Evolutionary conservation across 2,888 invertebrate species (phyloP), one percentile per base, ranked within the genome.

Genomic region (Ochlodes sylvanus): DNA sequence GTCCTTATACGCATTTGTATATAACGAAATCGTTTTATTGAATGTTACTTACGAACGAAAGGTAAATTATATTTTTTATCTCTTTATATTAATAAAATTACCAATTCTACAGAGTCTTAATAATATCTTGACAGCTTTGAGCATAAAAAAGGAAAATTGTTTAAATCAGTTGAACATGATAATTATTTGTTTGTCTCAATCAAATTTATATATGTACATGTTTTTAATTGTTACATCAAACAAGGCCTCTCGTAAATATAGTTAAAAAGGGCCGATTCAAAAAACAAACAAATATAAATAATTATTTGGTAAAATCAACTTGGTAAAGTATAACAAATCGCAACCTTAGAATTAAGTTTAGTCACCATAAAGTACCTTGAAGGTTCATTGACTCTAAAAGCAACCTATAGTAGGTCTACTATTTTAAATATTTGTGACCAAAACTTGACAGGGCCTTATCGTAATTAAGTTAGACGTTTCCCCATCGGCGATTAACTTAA

Each of bases 351-450:
- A 42, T 34, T 67, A 54, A 60, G 42, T 54, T 67, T 57, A 34
- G 58, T 42, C 12, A 61, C 67, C 67, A 67, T 61, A 66, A 50
- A 42, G 7, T 27, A 61, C 67, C 67, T 67, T 67, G 67, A 55
- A 15, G 15, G 67, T 55, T 67, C 60, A 61, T 55, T 67, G 66
- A 67, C 66, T 61, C 44, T 60, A 67, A 60, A 52, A 15, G 58
- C 52, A 67, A 61, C 34, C 60, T 10, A 56, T n/a, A 44, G 52
- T 34, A 27, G 64, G 32, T 60, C 32, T 42, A 54, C 55, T 66
- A 38, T 67, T 67, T 67, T 55, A 58, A 67, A 67, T 67, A 67
- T 67, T 61, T 67, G 61, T 67, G 34, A 55, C 54, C 34, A 34
- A 54, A 60, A 66, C 52, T 44, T 67, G 54, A 52, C 15, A 41